Evolutionary conservation across 2,797 vertebrate species (phyloP), one percentile per base, ranked within the genome.

Genomic region (Aphelocoma californica): DNA sequence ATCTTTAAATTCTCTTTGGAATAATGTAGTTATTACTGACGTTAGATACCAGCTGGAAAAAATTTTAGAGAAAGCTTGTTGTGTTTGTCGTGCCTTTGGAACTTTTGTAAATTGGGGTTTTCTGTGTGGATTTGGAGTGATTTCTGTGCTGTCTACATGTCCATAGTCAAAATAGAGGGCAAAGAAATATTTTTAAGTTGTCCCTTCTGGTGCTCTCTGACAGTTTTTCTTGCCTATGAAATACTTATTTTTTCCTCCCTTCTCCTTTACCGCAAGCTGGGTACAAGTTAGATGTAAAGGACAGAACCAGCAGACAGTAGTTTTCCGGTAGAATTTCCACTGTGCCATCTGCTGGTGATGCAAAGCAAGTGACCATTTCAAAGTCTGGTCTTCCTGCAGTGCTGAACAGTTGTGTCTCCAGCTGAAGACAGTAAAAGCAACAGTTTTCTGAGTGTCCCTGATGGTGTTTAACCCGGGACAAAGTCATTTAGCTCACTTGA

Each of bases 291-390:
- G 18, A 61, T 57, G 28, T 44, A 15, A 58, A 28, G 56, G 9
- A 14, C 34, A 29, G n/a, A 81, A 44, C 2, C 26, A 9, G 34
- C 31, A 21, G 48, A 1, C 9, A 3, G 8, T 38, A 10, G 14
- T 21, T 78, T 69, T 29, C 45, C 8, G 0, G 14, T n/a, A 11
- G 65, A 3, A 42, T 72, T 95, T 88, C 25, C 66, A 26, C 8
- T 60, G 15, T 81, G 96, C 93, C 95, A 91, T 88, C 95, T 96
- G 87, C 95, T 91, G 96, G 95, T 36, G 70, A 26, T 70, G 64
- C 45, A 32, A 34, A 81, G 91, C 26, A 56, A 84, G 17, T 6
- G 58, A 75, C 38, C 29, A 1, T 48, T 65, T 45, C 28, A 4
- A 18, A 81, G 5, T n/a, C 8, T 8, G 2, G 2, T 48, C 51